Percentiles rank a stretch among this genome's conserved stretches.
These are phyloP conservation scores for Clarias batrachus DNA, from an alignment of 2,113 vertebrate genomes.

Conservation along the genomic window DNA sequence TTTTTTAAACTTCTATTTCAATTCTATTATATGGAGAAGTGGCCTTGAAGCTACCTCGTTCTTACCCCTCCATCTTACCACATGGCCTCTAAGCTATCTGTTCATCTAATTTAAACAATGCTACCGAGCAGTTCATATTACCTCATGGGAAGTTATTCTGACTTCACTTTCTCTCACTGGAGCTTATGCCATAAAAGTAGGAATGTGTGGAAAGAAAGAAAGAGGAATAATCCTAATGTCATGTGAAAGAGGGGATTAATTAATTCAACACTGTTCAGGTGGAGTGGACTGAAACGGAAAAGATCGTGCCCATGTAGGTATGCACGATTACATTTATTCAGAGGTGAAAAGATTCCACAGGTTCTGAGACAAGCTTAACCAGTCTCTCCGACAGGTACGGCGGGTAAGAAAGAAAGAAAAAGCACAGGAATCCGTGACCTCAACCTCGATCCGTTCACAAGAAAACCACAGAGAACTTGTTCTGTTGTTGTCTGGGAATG, in stretches of 20 bases:
- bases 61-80: conserved; percentile 15
- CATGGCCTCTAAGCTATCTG: background rate
- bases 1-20: background rate
- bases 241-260: conserved; percentile 34
- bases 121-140: background rate
- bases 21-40: background rate
- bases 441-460: background rate
- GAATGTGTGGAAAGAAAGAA: background rate
- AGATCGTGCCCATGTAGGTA: conserved; percentile 10
- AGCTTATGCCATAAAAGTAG: conserved; percentile 27
- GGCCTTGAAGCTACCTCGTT: background rate
- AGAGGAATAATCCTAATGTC: background rate
- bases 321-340: conserved; percentile 19
- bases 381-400: conserved; percentile 39
- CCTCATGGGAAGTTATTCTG: conserved; percentile 5
- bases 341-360: background rate
- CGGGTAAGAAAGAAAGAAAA: background rate
- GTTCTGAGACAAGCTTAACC: conserved; percentile 35
- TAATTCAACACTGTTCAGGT: conserved; percentile 37
- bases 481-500: conserved; percentile 50
- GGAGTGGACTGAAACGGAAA: conserved; percentile 27
- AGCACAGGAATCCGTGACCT: conserved; percentile 21
- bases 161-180: conserved; percentile 48
- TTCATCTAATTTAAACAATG: background rate
- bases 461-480: conserved; percentile 27